Conservation (phyloP, 1,140 invertebrate species). For the Dinothrombium tinctorium region DNA sequence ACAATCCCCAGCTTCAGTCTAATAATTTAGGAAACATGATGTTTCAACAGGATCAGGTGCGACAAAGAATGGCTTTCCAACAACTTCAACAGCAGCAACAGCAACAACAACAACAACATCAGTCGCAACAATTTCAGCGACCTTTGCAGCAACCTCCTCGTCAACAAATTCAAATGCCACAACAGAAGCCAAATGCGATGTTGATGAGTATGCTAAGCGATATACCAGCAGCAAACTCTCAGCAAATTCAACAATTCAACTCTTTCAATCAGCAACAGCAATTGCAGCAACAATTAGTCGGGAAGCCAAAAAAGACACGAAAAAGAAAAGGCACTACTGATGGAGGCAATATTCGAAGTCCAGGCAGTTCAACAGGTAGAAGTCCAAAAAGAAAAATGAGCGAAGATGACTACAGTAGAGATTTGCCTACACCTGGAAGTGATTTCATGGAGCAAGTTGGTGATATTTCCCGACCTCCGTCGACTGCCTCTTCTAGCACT, state of each 20-base stretch:
- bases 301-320: constrained; percentile 4
- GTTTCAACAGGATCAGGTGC: background rate
- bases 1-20: too few species aligned
- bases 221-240: constrained; percentile 17
- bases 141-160: constrained; percentile 8
- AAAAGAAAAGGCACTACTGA: constrained; percentile 12
- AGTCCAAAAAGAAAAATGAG: constrained; percentile 22
- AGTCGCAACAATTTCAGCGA: constrained; percentile 13
- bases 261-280: constrained; percentile 1
- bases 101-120: constrained; percentile 8
- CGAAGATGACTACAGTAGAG: constrained; percentile 17
- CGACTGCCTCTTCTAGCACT: constrained; percentile 2
- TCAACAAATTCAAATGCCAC: constrained; percentile 10
- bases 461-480: constrained; percentile 4
- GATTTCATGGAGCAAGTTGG: constrained; percentile 13
- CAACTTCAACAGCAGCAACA: background rate
- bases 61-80: background rate
- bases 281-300: background rate
- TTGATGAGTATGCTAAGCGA: constrained; percentile 24
- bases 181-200: constrained; percentile 17
- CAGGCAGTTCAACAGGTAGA: constrained; percentile 16
- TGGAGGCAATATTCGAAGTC: constrained; percentile 11
- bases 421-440: constrained; percentile 12
- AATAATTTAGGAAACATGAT: too few species aligned
- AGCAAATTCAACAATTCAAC: background rate